These are phyloP conservation scores for Erannis defoliaria DNA, from an alignment of 2,888 invertebrate species.

Conservation along the genomic window DNA sequence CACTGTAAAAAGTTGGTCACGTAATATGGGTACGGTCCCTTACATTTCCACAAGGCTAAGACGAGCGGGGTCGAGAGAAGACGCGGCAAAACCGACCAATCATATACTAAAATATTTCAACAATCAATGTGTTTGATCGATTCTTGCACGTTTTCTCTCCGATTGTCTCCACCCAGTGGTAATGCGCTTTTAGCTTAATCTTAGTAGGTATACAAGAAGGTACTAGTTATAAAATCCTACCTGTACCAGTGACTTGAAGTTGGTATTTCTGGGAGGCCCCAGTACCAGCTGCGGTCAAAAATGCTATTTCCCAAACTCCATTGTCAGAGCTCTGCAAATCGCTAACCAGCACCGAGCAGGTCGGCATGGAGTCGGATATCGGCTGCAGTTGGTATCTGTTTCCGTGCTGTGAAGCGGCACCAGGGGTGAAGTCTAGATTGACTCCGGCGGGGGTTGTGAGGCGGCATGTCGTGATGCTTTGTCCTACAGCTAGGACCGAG, in stretches of 20 bases:
- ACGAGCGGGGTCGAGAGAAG: too few relatives aligned
- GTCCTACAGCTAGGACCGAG: neutral
- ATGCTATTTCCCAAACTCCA: slow-evolving; percentile 36
- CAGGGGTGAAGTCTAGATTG: slow-evolving; percentile 26
- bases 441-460: slow-evolving; percentile 27
- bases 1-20: too few relatives aligned
- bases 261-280: slow-evolving; percentile 5
- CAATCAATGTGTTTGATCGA: too few relatives aligned
- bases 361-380: neutral
- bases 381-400: slow-evolving; percentile 29
- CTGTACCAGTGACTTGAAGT: slow-evolving; percentile 23
- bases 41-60: too few relatives aligned
- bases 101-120: too few relatives aligned
- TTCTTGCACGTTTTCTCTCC: too few relatives aligned
- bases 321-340: slow-evolving; percentile 27
- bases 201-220: neutral
- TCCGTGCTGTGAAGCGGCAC: slow-evolving; percentile 4
- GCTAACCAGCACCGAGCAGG: slow-evolving; percentile 30
- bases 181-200: too few relatives aligned
- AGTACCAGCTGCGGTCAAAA: neutral
- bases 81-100: too few relatives aligned
- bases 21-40: too few relatives aligned
- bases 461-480: slow-evolving; percentile 26
- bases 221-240: slow-evolving; percentile 8
- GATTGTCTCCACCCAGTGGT: too few relatives aligned